phyloP scores from a whole-genome alignment of 1,140 invertebrate species.

The Eumeta japonica region DNA sequence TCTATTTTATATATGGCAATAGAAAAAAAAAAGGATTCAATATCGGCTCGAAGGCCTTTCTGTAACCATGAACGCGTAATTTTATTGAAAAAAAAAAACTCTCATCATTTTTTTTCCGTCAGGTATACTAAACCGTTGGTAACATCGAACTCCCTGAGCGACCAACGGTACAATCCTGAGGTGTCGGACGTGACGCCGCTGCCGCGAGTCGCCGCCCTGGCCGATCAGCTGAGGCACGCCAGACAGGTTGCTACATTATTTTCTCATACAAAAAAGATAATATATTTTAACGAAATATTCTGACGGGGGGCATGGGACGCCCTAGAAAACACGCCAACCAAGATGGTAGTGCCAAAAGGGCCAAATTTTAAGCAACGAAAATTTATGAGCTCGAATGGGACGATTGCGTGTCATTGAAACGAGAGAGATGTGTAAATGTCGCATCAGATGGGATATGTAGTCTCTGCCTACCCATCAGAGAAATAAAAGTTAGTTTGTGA shows the following conservation, averaged over 20 bases:
- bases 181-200: slow-evolving; percentile 21
- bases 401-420: too few species aligned
- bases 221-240: slow-evolving; percentile 44
- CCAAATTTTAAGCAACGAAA: too few species aligned
- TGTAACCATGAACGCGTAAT: neutral
- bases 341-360: too few species aligned
- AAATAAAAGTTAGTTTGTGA: too few species aligned
- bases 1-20: too few species aligned
- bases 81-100: neutral
- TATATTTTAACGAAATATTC: neutral
- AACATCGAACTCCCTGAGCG: slow-evolving; percentile 35
- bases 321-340: too few species aligned
- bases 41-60: neutral
- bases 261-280: neutral
- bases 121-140: slow-evolving; percentile 52
- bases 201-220: slow-evolving; percentile 32
- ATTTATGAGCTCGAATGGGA: too few species aligned
- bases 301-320: neutral
- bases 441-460: too few species aligned
- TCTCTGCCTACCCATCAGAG: too few species aligned
- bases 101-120: slow-evolving; percentile 5
- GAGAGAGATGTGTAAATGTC: neutral
- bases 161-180: slow-evolving; percentile 53
- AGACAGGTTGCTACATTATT: slow-evolving; percentile 31
- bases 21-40: too few species aligned